phyloP scores from a whole-genome alignment of 2,888 invertebrate genomes.

The Melikaiella ostensackeni region DNA sequence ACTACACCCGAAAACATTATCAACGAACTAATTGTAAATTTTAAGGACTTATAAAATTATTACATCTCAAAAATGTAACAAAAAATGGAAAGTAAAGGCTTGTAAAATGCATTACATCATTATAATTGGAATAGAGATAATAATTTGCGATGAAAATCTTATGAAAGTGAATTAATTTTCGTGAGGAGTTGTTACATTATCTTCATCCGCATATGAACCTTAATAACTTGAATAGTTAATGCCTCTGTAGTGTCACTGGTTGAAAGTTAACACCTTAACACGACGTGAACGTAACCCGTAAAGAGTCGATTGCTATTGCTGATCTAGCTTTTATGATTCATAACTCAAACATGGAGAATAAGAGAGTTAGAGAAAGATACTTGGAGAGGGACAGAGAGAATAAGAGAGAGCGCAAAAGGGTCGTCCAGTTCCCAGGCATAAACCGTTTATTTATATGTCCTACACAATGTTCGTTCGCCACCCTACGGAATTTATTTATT shows the following conservation, averaged over 20 bases:
- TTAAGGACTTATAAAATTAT: too few relatives aligned
- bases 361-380: constrained; percentile 56
- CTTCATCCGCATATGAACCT: background rate
- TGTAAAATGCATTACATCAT: background rate
- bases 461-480: constrained; percentile 68
- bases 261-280: constrained; percentile 8
- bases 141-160: background rate
- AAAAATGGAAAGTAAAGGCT: background rate
- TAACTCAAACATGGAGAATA: constrained; percentile 67
- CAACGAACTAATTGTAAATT: too few relatives aligned
- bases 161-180: background rate
- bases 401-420: constrained; percentile 49
- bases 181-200: too few relatives aligned
- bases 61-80: too few relatives aligned
- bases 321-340: constrained; percentile 76
- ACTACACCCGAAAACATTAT: too few relatives aligned
- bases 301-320: constrained; percentile 66
- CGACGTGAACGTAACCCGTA: constrained; percentile 46
- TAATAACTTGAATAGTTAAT: background rate
- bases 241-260: background rate
- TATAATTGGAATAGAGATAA: background rate
- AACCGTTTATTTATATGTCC: constrained; percentile 77
- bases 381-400: constrained; percentile 49
- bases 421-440: constrained; percentile 66
- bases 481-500: constrained; percentile 71